Percentiles rank a stretch among this genome's conserved stretches.
phyloP scores from a whole-genome alignment of 2,888 invertebrate species.

The Drosophila trichaetosa region DNA sequence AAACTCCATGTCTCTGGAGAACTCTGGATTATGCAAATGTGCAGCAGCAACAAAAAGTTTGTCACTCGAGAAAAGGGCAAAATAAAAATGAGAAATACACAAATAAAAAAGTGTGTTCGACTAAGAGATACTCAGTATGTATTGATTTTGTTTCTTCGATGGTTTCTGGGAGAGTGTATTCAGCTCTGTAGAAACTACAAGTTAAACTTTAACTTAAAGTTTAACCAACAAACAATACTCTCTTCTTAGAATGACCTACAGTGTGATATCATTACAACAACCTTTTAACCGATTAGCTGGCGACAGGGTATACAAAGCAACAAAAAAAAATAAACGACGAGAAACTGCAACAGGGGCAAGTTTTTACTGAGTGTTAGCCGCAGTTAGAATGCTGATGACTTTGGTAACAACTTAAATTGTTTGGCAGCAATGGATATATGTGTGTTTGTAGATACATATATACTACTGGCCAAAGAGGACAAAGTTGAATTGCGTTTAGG shows the following conservation, averaged over 20 bases:
- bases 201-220: background rate
- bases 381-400: conserved; percentile 75
- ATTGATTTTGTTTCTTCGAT: background rate
- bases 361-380: conserved; percentile 50
- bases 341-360: conserved; percentile 65
- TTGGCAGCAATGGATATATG: conserved; percentile 63
- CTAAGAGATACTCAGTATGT: conserved; percentile 7
- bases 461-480: conserved; percentile 25
- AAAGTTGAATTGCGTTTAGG: conserved; percentile 71
- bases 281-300: background rate
- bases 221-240: background rate
- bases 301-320: conserved; percentile 6
- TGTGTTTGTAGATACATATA: background rate
- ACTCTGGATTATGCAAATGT: conserved; percentile 49
- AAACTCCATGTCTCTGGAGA: conserved; percentile 27
- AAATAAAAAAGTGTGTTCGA: background rate
- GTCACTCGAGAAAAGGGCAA: conserved; percentile 26
- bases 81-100: conserved; percentile 25
- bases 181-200: background rate
- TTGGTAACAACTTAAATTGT: conserved; percentile 80
- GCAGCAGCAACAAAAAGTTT: conserved; percentile 60
- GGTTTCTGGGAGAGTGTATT: background rate
- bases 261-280: background rate
- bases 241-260: background rate
- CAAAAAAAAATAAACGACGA: background rate